Evolutionary conservation across 2,113 vertebrate genomes (phyloP).

Genomic region (Microcebus ravelobensis): DNA sequence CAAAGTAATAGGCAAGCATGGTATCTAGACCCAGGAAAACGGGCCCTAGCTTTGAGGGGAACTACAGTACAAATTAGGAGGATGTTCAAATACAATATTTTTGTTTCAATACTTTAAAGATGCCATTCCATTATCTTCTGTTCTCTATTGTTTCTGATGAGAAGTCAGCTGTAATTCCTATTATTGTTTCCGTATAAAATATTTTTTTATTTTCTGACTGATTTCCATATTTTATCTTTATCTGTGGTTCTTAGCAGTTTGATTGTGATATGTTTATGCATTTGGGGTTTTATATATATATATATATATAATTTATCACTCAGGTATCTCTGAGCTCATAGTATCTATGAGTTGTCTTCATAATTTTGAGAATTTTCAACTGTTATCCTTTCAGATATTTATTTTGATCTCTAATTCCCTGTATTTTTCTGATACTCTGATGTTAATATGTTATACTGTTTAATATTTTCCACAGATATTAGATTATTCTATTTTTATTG

Average conservation of each 20-base stretch:
- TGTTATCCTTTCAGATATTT: neutral
- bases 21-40: neutral
- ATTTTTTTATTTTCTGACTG: neutral
- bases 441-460: neutral
- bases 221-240: neutral
- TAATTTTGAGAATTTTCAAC: neutral
- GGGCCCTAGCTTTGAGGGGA: neutral
- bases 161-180: neutral
- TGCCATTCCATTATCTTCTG: neutral
- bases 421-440: neutral
- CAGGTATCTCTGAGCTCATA: neutral
- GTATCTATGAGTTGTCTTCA: neutral
- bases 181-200: neutral
- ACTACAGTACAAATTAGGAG: neutral
- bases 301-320: neutral
- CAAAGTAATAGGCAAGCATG: neutral
- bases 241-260: neutral
- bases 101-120: neutral
- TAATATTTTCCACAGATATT: neutral
- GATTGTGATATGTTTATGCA: neutral
- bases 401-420: neutral
- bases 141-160: neutral
- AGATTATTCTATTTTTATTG: neutral
- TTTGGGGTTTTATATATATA: neutral
- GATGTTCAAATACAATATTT: neutral